Conservation (phyloP, 2,113 vertebrate species). For the Odocoileus virginianus region DNA sequence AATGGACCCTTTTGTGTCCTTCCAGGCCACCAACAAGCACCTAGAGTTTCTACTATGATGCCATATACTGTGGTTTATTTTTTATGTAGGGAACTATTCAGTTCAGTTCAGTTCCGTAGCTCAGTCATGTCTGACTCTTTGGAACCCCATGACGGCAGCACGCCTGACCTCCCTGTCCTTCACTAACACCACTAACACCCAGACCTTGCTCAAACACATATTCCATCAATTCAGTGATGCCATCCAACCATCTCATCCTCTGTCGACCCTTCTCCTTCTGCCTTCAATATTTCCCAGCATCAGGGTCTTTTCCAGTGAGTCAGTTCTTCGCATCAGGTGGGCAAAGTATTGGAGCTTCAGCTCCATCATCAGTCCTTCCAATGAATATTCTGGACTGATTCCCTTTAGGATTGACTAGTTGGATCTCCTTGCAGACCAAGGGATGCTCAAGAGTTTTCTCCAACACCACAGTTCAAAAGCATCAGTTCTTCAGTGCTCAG, state of each 20-base stretch:
- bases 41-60: background rate
- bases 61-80: background rate
- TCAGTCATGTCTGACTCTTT: background rate
- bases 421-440: background rate
- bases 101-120: background rate
- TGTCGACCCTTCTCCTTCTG: background rate
- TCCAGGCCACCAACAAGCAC: background rate
- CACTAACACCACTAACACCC: background rate
- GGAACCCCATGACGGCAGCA: background rate
- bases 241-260: background rate
- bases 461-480: background rate
- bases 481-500: background rate
- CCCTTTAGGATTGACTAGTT: background rate
- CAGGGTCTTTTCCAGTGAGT: background rate
- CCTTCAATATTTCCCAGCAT: background rate
- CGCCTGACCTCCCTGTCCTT: background rate
- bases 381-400: background rate
- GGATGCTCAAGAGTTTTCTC: background rate
- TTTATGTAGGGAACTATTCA: background rate
- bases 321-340: background rate
- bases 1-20: background rate
- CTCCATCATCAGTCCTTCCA: background rate
- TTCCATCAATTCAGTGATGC: rapidly evolving
- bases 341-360: background rate
- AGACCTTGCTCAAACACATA: background rate